Evolutionary conservation across 2,888 invertebrate genomes (phyloP).

Genomic region (Alloplasta piceator): DNA sequence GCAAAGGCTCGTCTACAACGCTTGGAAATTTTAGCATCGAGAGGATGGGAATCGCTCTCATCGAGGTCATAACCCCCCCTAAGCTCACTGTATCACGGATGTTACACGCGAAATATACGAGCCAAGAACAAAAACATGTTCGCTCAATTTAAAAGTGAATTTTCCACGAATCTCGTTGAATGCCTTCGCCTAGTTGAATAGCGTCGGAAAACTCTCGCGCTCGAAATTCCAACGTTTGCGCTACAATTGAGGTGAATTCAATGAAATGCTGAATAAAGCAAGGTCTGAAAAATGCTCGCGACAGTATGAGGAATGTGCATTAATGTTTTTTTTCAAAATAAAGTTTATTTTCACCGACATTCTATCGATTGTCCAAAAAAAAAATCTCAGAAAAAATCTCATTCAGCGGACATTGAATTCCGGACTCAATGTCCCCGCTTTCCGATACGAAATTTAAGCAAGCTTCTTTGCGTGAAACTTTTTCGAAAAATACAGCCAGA

Average conservation of each 20-base stretch:
- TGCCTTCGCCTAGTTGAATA: not conserved
- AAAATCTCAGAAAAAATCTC: too few species aligned
- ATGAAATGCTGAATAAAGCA: too few species aligned
- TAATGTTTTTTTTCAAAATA: too few species aligned
- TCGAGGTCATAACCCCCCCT: constrained; percentile 42
- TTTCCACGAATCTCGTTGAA: not conserved
- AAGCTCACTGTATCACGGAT: constrained; percentile 37
- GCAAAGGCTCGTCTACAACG: constrained; percentile 48
- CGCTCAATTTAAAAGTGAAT: constrained; percentile 23
- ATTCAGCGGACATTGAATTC: too few species aligned
- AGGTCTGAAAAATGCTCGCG: too few species aligned
- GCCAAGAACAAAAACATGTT: constrained; percentile 31
- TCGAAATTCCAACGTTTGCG: constrained; percentile 10
- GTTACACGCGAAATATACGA: constrained; percentile 34
- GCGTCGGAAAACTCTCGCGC: not conserved
- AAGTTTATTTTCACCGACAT: too few species aligned
- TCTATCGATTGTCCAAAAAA: too few species aligned
- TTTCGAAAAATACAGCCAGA: not conserved
- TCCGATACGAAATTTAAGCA: too few species aligned
- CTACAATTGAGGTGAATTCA: not conserved
- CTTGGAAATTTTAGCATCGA: not conserved
- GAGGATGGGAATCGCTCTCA: constrained; percentile 22
- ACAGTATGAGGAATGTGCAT: too few species aligned
- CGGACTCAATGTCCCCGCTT: too few species aligned
- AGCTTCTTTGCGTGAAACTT: not conserved